Evolutionary conservation across 1,140 invertebrate species (phyloP).

Genomic region (Oedothorax gibbosus): DNA sequence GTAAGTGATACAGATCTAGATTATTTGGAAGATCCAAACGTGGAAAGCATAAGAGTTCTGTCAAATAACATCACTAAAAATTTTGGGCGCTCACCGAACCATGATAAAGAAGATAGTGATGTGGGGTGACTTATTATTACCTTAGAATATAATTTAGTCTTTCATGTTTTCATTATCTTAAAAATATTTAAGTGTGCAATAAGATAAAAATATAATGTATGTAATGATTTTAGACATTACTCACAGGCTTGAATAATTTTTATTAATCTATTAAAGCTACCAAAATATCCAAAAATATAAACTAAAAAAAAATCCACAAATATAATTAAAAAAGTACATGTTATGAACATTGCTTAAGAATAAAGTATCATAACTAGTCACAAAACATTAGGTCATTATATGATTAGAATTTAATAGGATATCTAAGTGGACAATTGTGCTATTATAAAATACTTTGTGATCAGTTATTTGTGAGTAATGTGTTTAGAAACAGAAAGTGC

Average conservation of each 20-base stretch:
- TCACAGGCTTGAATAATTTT: background rate
- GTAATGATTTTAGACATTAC: background rate
- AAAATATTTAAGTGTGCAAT: constrained; percentile 50
- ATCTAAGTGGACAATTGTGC: background rate
- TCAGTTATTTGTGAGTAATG: constrained; percentile 6
- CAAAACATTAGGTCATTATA: too few relatives aligned
- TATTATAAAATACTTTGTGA: background rate
- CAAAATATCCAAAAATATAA: too few relatives aligned
- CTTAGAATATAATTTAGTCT: constrained; percentile 2
- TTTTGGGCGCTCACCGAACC: constrained; percentile 75
- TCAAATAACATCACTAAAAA: constrained; percentile 81
- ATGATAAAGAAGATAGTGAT: constrained; percentile 53
- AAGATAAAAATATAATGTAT: constrained; percentile 24
- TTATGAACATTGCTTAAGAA: too few relatives aligned
- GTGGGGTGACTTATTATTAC: constrained; percentile 37
- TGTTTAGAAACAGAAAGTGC: constrained; percentile 23
- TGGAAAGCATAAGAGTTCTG: constrained; percentile 81
- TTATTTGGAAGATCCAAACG: constrained; percentile 77
- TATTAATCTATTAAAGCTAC: too few relatives aligned
- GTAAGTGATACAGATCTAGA: constrained; percentile 68
- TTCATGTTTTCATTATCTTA: constrained; percentile 20
- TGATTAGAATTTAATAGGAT: too few relatives aligned
- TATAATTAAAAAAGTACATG: too few relatives aligned
- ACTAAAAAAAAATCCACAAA: too few relatives aligned
- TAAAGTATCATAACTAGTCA: too few relatives aligned